Evolutionary conservation across 2,797 vertebrate genomes (phyloP), one percentile per base, ranked within the genome.

Genomic region (Onychomys arenicola): DNA sequence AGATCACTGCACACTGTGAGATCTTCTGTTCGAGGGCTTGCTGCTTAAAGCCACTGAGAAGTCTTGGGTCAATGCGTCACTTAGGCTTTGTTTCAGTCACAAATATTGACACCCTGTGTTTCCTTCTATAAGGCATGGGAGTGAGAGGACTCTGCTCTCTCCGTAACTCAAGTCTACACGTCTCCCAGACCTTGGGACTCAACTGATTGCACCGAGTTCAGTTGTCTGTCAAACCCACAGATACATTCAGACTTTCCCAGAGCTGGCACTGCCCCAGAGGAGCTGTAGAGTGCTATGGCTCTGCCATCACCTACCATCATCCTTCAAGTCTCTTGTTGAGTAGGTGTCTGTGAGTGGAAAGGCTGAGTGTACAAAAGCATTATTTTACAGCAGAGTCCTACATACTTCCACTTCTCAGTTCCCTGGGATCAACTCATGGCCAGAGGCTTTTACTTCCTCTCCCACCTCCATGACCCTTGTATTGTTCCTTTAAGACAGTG

Each of bases 191-290:
- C 59, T 83, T 55, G 83, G 10, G 81, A 87, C 55, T 63, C 87
- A 25, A 67, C 49, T 73, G 34, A 73, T 65, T 61, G 32, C 84
- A 32, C 43, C 29, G 49, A 95, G 29, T 95, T 94, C 55, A 82
- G 82, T 61, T 95, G 89, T 90, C 63, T 95, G 32, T 84, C n/a
- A 84, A 96, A 93, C 83, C 37, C 12, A 67, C 84, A 90, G 46
- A 57, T 89, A 32, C 8, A 2, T 71, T 57, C 69, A 37, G 21
- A 34, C n/a, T 43, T 4, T 88, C 14, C 23, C 13, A 14, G 69
- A 73, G 12, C 46, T 83, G 86, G 23, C 43, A 63, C 34, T 73
- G 32, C 57, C 91, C 21, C 32, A 84, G 67, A 32, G 43, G 37
- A 91, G 82, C 78, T 61, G 69, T 86, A 32, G 11, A 46, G 55